A percentile compares a stretch with the other conserved stretches of the same genome.
Conservation (phyloP, 2,113 vertebrate genomes). For the Oriolus oriolus region DNA sequence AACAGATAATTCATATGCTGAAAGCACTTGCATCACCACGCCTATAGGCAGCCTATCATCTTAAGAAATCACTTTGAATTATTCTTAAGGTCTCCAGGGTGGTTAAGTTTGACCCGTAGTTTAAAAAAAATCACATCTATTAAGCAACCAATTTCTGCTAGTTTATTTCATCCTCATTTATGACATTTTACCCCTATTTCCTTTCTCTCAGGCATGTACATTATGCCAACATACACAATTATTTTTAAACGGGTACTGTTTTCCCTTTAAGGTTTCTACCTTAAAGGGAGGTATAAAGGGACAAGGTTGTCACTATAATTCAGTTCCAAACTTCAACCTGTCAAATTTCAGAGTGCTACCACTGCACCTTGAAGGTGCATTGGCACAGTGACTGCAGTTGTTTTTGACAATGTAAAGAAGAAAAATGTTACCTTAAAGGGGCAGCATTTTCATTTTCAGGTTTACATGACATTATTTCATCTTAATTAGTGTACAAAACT, state of each 20-base stretch:
- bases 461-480: background rate
- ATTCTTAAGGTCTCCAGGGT: background rate
- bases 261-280: background rate
- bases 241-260: background rate
- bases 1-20: background rate
- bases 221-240: background rate
- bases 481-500: background rate
- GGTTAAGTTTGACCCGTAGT: background rate
- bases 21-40: background rate
- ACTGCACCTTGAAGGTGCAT: background rate
- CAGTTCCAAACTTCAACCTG: background rate
- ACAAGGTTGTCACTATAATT: background rate
- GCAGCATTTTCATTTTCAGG: background rate
- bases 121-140: background rate
- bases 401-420: background rate
- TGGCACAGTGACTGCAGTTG: background rate
- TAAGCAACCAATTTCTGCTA: background rate
- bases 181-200: background rate
- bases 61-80: background rate
- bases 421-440: background rate
- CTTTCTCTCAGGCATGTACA: background rate
- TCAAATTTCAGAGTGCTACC: background rate
- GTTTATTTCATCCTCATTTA: background rate
- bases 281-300: background rate
- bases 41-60: background rate